A percentile compares a stretch with the other conserved stretches of the same genome.
Conservation (phyloP, 2,797 vertebrate genomes). For the Momotus momota region DNA sequence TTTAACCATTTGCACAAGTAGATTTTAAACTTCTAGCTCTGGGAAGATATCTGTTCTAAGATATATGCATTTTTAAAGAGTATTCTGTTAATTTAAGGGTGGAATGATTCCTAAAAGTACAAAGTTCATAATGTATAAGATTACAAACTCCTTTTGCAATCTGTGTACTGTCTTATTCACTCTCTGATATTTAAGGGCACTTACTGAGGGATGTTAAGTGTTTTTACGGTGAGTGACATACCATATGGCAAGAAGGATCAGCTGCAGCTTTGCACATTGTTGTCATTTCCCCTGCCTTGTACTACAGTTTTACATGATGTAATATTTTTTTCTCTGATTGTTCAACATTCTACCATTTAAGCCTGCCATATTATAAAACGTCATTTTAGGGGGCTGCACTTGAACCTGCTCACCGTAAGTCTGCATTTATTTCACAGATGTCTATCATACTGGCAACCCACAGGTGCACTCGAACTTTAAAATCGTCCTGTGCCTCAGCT, state of each 20-base stretch:
- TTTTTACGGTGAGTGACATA: constrained; percentile 52
- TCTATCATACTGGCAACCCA: constrained; percentile 56
- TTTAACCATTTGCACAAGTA: background rate
- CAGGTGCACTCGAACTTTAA: constrained; percentile 28
- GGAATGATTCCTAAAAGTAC: background rate
- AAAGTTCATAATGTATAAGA: constrained; percentile 4
- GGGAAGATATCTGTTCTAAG: background rate
- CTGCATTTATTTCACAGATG: constrained; percentile 61
- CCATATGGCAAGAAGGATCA: constrained; percentile 62
- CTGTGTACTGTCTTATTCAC: constrained; percentile 39
- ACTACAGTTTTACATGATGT: constrained; percentile 18
- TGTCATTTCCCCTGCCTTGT: constrained; percentile 22
- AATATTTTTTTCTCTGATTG: constrained; percentile 61
- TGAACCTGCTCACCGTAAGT: constrained; percentile 30
- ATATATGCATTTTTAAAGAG: background rate
- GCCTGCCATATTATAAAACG: constrained; percentile 47
- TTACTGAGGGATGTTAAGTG: constrained; percentile 37
- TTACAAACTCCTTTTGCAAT: constrained; percentile 52
- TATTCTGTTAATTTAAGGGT: background rate
- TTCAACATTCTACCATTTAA: constrained; percentile 48
- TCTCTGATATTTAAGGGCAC: constrained; percentile 63
- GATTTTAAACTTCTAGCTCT: background rate
- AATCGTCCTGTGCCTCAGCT: constrained; percentile 22
- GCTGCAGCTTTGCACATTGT: constrained; percentile 30
- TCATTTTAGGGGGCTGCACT: constrained; percentile 37